A percentile compares a stretch with the other conserved stretches of the same genome.
Conservation (phyloP, 2,888 invertebrate species). For the Molorchus minor region DNA sequence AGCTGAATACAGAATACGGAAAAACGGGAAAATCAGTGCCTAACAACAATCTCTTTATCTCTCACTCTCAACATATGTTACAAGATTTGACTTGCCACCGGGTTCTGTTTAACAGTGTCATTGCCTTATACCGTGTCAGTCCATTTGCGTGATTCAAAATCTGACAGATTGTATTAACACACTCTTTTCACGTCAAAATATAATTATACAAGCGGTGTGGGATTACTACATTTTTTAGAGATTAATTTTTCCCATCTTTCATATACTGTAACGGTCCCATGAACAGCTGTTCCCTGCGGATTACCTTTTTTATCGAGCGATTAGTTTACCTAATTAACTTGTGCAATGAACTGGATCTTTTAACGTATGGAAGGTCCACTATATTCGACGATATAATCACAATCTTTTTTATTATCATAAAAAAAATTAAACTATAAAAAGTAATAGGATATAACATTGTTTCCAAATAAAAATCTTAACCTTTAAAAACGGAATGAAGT, state of each 20-base stretch:
- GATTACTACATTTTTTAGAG: conserved; percentile 16
- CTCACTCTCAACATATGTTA: conserved; percentile 56
- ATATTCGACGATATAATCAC: too few relatives aligned
- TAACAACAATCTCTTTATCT: conserved; percentile 56
- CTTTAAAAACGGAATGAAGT: too few relatives aligned
- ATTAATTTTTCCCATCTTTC: conserved; percentile 16
- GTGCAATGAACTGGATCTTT: not conserved
- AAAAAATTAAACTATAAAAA: too few relatives aligned
- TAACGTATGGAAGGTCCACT: too few relatives aligned
- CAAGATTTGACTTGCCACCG: conserved; percentile 44
- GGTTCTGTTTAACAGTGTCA: conserved; percentile 34
- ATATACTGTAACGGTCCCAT: not conserved
- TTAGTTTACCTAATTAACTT: not conserved
- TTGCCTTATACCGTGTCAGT: conserved; percentile 39
- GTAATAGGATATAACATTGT: too few relatives aligned
- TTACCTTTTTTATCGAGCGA: not conserved
- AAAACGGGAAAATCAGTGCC: conserved; percentile 55
- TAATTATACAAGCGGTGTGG: conserved; percentile 21
- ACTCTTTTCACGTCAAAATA: conserved; percentile 29
- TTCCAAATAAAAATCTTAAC: too few relatives aligned
- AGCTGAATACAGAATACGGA: conserved; percentile 55
- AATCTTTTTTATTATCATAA: too few relatives aligned
- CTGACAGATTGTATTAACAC: conserved; percentile 30
- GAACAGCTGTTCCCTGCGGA: conserved; percentile 3
- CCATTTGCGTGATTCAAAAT: conserved; percentile 24